These are phyloP conservation scores for Macroglossus sobrinus DNA, from an alignment of 2,113 vertebrate species.

Conservation along the genomic window DNA sequence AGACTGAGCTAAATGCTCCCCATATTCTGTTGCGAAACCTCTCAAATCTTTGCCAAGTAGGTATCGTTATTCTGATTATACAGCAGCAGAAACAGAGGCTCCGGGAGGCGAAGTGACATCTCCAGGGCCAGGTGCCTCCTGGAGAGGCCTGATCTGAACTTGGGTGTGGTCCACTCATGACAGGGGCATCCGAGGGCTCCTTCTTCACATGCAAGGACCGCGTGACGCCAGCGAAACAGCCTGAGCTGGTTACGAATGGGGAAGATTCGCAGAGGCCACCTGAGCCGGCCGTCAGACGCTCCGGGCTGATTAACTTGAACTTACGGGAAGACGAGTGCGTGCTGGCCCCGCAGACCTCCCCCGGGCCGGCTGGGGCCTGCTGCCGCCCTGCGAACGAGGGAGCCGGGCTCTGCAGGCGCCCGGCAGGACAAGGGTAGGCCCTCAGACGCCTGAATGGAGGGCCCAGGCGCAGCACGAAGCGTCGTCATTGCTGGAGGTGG, in stretches of 20 bases:
- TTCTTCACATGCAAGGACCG: fast-evolving
- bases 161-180: not conserved
- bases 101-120: not conserved
- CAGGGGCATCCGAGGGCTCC: too few species aligned
- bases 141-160: not conserved
- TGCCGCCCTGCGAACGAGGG: not conserved
- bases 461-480: not conserved
- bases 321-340: not conserved
- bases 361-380: constrained; percentile 4
- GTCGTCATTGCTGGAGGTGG: fast-evolving
- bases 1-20: not conserved
- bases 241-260: not conserved
- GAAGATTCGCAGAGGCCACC: not conserved
- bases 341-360: not conserved
- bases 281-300: not conserved
- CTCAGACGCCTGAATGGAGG: not conserved
- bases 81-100: not conserved
- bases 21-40: fast-evolving
- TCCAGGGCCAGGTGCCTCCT: not conserved
- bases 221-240: not conserved
- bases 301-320: not conserved
- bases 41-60: not conserved
- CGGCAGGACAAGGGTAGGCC: not conserved
- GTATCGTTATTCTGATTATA: not conserved
- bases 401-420: not conserved